Conservation (phyloP, 2,888 invertebrate species). For the Drosophila nr. perissopoda region DNA sequence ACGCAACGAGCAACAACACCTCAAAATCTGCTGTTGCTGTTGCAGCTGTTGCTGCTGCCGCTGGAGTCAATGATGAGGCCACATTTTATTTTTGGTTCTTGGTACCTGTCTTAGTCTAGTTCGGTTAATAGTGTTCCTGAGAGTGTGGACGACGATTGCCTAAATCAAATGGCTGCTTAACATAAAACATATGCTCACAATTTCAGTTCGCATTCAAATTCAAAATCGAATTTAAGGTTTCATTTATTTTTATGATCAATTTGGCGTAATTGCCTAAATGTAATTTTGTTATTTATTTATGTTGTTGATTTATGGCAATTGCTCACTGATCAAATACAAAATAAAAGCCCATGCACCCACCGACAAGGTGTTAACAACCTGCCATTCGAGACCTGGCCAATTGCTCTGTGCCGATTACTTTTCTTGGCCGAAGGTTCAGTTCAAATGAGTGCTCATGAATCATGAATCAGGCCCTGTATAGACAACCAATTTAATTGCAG, state of each 20-base stretch:
- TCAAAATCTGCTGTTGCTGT: neutral
- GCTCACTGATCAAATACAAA: slow-evolving; percentile 27
- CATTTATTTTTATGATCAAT: slow-evolving; percentile 52
- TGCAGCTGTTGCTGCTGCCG: neutral
- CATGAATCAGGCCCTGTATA: slow-evolving; percentile 18
- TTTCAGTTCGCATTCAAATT: slow-evolving; percentile 20
- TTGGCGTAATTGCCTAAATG: slow-evolving; percentile 65
- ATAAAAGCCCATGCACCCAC: neutral
- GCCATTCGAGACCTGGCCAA: neutral
- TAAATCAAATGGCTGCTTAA: slow-evolving; percentile 25
- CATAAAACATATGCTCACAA: slow-evolving; percentile 47
- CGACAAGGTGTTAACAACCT: slow-evolving; percentile 25
- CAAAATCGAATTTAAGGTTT: slow-evolving; percentile 28
- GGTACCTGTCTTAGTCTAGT: slow-evolving; percentile 6
- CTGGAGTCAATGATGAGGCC: slow-evolving; percentile 33
- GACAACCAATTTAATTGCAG: slow-evolving; percentile 17
- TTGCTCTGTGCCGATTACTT: neutral
- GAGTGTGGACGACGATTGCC: slow-evolving; percentile 9
- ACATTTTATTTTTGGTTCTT: slow-evolving; percentile 44
- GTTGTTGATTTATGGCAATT: slow-evolving; percentile 59
- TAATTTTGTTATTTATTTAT: slow-evolving; percentile 22
- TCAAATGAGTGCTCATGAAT: slow-evolving; percentile 28
- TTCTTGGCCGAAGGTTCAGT: slow-evolving; percentile 4
- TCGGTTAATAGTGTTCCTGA: slow-evolving; percentile 16
- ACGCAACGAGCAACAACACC: slow-evolving; percentile 23